Evolutionary conservation across 1,140 invertebrate species (phyloP), one percentile per base, ranked within the genome.

Genomic region (Triops cancriformis): DNA sequence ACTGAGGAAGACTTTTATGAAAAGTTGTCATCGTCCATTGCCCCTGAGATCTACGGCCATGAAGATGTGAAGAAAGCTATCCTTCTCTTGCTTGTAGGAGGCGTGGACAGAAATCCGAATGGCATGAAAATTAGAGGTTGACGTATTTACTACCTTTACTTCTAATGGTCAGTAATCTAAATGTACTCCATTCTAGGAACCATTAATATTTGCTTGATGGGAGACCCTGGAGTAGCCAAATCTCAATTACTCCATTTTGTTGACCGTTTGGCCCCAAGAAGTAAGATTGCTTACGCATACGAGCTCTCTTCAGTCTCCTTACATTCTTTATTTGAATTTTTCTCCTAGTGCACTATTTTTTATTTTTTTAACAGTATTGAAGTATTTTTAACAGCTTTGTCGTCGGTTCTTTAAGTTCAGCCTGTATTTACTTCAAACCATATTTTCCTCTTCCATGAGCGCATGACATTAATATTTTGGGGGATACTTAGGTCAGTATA

Each of bases 191-290:
- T 6, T 79, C 76, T 42, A 91, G 91, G 96, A 28, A 98, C 94
- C 82, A 97, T 99, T 75, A 99, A 99, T 85, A 95, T 99, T 79
- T 98, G 97, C 83, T 85, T 99, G 80, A 99, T 99, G 97, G 98
- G 98, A 72, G 98, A 99, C 89, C 98, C 98, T 79, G 98, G 98
- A 82, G 98, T 99, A 31, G 98, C 98, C 10, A 99, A 99, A 86
- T 98, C 96, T 0, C 98, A 99, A 85, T 86, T 99, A 73, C 87
- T 99, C 9, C 91, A 92, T 73, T 99, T 97, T 85, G 97, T 99
- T 77, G 94, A 97, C 83, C 89, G 98, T 31, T 86, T 99, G 64
- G 94, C 97, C 0, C 89, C 94, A 5, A 90, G 98, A 83, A 94
- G 93, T 85, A 86, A 86, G 86, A 86, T 28, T 37, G 14, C 26